phyloP scores from a whole-genome alignment of 1,140 invertebrate species.

The Diachasmimorpha longicaudata region DNA sequence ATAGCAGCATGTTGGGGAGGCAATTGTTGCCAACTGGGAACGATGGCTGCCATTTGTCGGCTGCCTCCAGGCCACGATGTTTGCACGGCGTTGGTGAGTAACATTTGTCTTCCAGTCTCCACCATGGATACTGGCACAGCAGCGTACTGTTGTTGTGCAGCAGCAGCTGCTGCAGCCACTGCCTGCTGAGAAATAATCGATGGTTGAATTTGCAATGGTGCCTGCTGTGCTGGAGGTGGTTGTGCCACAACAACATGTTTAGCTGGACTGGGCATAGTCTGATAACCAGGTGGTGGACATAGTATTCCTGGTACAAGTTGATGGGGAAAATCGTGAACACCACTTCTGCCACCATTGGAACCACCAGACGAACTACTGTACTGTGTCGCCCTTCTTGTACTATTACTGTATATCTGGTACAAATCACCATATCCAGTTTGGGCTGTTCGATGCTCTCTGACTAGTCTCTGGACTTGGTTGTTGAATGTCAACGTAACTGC shows the following conservation, averaged over 20 bases:
- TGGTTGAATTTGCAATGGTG: conserved; percentile 71
- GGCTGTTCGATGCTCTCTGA: conserved; percentile 65
- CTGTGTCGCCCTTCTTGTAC: conserved; percentile 71
- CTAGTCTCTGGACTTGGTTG: conserved; percentile 77
- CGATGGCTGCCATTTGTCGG: conserved; percentile 81
- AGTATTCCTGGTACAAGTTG: conserved; percentile 90
- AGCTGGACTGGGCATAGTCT: conserved; percentile 81
- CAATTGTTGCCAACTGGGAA: conserved; percentile 87
- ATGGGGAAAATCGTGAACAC: conserved; percentile 75
- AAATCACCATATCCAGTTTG: conserved; percentile 73
- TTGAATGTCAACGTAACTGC: conserved; percentile 86
- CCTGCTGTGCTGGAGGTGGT: conserved; percentile 59
- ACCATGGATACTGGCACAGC: conserved; percentile 88
- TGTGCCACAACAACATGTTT: conserved; percentile 88
- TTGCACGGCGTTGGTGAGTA: conserved; percentile 77
- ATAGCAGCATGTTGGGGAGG: conserved; percentile 76
- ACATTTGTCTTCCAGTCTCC: conserved; percentile 75
- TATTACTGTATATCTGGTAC: conserved; percentile 86
- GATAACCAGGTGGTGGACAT: conserved; percentile 84
- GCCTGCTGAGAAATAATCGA: conserved; percentile 74
- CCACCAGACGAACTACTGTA: conserved; percentile 58
- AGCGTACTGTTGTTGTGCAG: conserved; percentile 80
- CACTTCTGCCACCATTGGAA: conserved; percentile 55
- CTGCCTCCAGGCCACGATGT: conserved; percentile 81
- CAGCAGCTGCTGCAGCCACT: conserved; percentile 62